phyloP scores from a whole-genome alignment of 2,888 invertebrate genomes.

The Aphrophora alni region DNA sequence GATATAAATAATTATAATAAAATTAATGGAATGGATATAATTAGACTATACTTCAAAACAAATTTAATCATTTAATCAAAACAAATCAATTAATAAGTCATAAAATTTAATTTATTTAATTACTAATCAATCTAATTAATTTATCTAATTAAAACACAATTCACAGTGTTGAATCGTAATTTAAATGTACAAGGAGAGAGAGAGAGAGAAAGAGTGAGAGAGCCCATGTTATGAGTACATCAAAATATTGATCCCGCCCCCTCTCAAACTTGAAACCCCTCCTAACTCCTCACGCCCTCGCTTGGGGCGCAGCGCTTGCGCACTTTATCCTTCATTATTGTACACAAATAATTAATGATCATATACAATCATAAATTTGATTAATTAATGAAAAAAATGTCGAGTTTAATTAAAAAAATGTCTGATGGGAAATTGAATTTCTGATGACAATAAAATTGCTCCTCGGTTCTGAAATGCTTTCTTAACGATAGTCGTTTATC shows the following conservation, averaged over 20 bases:
- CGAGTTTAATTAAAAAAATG: constrained; percentile 23
- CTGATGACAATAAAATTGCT: not conserved
- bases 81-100: too few relatives aligned
- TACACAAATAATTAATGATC: constrained; percentile 38
- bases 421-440: not conserved
- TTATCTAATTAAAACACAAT: not conserved
- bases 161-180: constrained; percentile 22
- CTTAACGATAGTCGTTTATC: not conserved
- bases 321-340: constrained; percentile 19
- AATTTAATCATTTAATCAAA: too few relatives aligned
- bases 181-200: constrained; percentile 24
- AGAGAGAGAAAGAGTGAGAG: too few relatives aligned
- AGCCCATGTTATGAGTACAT: constrained; percentile 35
- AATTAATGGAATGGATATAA: too few relatives aligned
- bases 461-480: not conserved
- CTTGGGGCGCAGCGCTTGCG: constrained; percentile 3
- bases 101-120: too few relatives aligned
- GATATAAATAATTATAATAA: too few relatives aligned
- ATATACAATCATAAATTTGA: constrained; percentile 31
- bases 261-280: constrained; percentile 21
- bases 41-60: too few relatives aligned
- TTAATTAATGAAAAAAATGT: constrained; percentile 26
- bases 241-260: constrained; percentile 38
- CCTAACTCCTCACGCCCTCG: constrained; percentile 16
- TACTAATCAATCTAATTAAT: constrained; percentile 18